phyloP scores from a whole-genome alignment of 2,797 vertebrate species.

The Cyclopterus lumpus region DNA sequence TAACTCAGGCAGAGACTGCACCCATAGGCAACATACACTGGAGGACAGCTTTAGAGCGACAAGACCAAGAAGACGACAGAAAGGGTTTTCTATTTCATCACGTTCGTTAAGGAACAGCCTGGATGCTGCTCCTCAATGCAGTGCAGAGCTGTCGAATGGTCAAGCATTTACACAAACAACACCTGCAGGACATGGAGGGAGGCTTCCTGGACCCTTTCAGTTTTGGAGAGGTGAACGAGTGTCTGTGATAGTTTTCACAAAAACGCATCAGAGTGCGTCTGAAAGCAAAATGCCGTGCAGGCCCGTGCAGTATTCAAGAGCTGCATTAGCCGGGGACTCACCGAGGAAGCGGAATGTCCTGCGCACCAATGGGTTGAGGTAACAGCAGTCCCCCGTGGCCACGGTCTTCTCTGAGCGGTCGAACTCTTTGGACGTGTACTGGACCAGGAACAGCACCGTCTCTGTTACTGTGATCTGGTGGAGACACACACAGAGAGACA shows the following conservation, averaged over 20 bases:
- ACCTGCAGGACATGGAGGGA: neutral
- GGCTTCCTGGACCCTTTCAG: neutral
- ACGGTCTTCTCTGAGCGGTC: slow-evolving; percentile 96
- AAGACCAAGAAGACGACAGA: too few species aligned
- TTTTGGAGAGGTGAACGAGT: neutral
- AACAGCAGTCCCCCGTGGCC: slow-evolving; percentile 97
- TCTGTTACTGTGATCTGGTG: slow-evolving; percentile 94
- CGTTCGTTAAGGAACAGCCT: neutral
- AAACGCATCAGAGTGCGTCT: neutral
- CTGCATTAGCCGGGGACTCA: slow-evolving; percentile 69
- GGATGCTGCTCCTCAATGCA: neutral
- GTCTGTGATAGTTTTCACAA: neutral
- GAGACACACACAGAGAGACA: neutral
- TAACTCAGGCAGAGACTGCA: too few species aligned
- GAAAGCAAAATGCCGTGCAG: neutral
- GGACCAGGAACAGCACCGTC: slow-evolving; percentile 96
- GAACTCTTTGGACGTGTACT: slow-evolving; percentile 96
- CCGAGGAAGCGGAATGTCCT: slow-evolving; percentile 97
- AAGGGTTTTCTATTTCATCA: too few species aligned
- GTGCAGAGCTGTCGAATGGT: neutral
- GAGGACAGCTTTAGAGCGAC: too few species aligned
- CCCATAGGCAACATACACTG: too few species aligned
- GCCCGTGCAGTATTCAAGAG: neutral
- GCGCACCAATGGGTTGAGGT: slow-evolving; percentile 96
- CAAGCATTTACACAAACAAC: neutral